Evolutionary conservation across 1,140 invertebrate species (phyloP), one percentile per base, ranked within the genome.

Genomic region (Drosophila sulfurigaster): DNA sequence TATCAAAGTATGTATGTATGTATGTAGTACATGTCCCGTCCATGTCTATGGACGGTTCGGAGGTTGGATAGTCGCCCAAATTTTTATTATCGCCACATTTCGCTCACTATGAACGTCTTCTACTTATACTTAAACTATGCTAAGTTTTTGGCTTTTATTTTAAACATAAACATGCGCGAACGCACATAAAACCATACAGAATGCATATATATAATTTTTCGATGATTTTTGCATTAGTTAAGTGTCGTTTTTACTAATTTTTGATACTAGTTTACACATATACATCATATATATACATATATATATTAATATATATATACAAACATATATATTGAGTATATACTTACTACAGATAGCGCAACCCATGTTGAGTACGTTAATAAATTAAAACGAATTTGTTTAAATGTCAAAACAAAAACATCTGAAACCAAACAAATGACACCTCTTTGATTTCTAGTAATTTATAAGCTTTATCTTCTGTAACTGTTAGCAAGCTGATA

Each of bases 211-310:
- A 78, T 78, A 78, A 80, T 63, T 88, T 87, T 88, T 81, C 71
- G 85, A 88, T 83, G 77, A 70, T 89, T 83, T 81, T 79, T 88
- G 65, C 32, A 49, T 87, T 88, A 77, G 77, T 83, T 88, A 89
- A 88, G 83, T 83, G 81, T 88, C 81, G 83, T 83, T 83, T 88
- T 74, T 88, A 88, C 83, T 88, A 88, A 88, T 88, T 88, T 86
- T 88, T 88, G 85, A 88, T 89, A 90, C 86, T 90, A 90, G 81
- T 89, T 89, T 90, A 89, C 86, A 86, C 68, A 88, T 66, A 74
- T 71, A 64, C 62, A 82, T 80, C 20, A 75, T 52, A 87, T 67
- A 74, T 58, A 64, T 43, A 74, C 70, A 82, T 66, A 72, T 52
- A 73, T 66, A 78, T 79, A 82, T 82, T 25, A 25, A 25, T 80